phyloP scores from a whole-genome alignment of 2,113 vertebrate species.

The Neogobius melanostomus region DNA sequence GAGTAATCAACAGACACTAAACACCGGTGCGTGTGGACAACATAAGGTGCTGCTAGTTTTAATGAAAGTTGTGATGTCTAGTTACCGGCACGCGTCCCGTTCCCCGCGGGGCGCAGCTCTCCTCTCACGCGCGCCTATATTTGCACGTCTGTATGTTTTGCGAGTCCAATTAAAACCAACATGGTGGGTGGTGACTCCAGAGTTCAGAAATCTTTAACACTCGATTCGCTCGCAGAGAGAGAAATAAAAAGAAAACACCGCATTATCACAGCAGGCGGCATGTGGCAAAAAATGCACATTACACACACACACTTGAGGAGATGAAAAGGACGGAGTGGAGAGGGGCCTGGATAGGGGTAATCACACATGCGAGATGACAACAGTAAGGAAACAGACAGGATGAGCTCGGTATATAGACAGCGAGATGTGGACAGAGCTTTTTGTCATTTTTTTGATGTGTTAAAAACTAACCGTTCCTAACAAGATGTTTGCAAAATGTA shows the following conservation, averaged over 20 bases:
- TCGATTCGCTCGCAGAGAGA: slow-evolving; percentile 56
- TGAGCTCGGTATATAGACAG: slow-evolving; percentile 18
- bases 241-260: slow-evolving; percentile 66
- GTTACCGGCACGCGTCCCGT: slow-evolving; percentile 25
- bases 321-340: slow-evolving; percentile 58
- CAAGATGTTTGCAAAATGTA: too few species aligned
- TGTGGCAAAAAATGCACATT: slow-evolving; percentile 24
- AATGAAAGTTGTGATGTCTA: slow-evolving; percentile 22
- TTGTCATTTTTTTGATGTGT: too few species aligned
- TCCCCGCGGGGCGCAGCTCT: slow-evolving; percentile 26
- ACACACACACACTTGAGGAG: slow-evolving; percentile 27
- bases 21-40: background rate
- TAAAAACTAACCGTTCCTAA: too few species aligned
- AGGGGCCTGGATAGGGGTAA: slow-evolving; percentile 51
- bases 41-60: slow-evolving; percentile 36
- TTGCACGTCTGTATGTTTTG: slow-evolving; percentile 48
- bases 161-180: slow-evolving; percentile 62
- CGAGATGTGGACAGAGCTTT: background rate
- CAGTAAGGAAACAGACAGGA: slow-evolving; percentile 39
- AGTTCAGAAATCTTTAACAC: slow-evolving; percentile 71
- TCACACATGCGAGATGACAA: slow-evolving; percentile 61
- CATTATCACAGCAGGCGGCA: slow-evolving; percentile 70
- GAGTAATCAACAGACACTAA: slow-evolving; percentile 9
- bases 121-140: slow-evolving; percentile 22
- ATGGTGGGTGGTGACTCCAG: slow-evolving; percentile 52